Conservation (phyloP, 2,797 vertebrate genomes). For the Cynopterus sphinx region DNA sequence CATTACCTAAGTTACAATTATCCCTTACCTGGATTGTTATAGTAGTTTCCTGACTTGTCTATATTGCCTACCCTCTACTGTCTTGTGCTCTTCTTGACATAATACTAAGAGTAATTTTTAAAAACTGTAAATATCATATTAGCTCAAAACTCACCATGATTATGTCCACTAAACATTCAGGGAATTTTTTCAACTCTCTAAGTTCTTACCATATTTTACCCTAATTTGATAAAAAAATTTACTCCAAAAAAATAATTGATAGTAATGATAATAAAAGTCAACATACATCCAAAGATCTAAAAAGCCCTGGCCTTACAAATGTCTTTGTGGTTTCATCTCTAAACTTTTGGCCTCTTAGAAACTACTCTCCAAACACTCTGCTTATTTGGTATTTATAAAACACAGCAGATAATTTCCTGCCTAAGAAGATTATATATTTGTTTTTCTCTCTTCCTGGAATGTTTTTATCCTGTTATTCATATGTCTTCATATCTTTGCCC, state of each 20-base stretch:
- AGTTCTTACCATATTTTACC: neutral
- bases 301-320: neutral
- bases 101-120: neutral
- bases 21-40: neutral
- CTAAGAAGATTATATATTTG: neutral
- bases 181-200: neutral
- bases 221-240: neutral
- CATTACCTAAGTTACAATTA: neutral
- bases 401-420: neutral
- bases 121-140: neutral
- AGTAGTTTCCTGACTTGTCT: neutral
- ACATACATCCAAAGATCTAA: neutral
- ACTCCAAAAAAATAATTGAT: neutral
- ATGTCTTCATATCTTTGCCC: neutral
- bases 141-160: neutral
- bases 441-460: neutral
- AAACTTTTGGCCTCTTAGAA: neutral
- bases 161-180: neutral
- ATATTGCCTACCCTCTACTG: no score
- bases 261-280: neutral
- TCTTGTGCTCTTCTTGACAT: neutral
- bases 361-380: neutral
- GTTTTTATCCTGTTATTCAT: neutral
- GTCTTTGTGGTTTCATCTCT: neutral
- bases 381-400: neutral